Conservation (phyloP, 2,888 invertebrate species). For the Acrocera orbiculus region DNA sequence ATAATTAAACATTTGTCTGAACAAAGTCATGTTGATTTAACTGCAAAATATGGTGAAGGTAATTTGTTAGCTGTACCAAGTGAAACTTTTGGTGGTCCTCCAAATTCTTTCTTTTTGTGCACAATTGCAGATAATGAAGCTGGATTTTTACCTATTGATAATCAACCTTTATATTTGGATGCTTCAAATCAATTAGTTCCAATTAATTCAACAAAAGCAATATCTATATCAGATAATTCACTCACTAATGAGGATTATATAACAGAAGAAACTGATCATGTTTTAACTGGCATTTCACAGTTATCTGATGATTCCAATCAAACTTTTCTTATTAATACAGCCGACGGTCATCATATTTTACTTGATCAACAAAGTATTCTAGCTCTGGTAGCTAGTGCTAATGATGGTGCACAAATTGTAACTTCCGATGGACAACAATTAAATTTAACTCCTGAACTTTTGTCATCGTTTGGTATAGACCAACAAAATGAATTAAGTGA, state of each 20-base stretch:
- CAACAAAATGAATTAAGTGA: conserved; percentile 8
- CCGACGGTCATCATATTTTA: conserved; percentile 7
- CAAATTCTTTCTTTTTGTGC: conserved; percentile 55
- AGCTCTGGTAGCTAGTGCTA: conserved; percentile 10
- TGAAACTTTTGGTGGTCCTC: conserved; percentile 52
- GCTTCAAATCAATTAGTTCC: conserved; percentile 3
- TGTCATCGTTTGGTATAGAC: conserved; percentile 15
- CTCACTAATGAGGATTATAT: conserved; percentile 3
- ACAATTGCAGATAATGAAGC: conserved; percentile 49
- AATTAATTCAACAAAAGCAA: neutral
- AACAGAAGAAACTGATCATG: conserved; percentile 5
- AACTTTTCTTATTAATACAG: conserved; percentile 9
- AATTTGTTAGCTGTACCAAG: conserved; percentile 42
- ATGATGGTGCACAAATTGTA: conserved; percentile 17
- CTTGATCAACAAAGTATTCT: conserved; percentile 10
- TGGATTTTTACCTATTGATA: conserved; percentile 51
- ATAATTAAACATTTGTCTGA: neutral
- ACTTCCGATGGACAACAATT: conserved; percentile 19
- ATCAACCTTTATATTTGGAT: conserved; percentile 31
- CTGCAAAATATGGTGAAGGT: neutral
- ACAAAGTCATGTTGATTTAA: neutral
- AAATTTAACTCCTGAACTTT: conserved; percentile 19
- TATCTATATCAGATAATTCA: neutral
- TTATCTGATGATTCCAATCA: conserved; percentile 4
- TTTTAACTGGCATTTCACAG: conserved; percentile 3